A percentile compares a stretch with the other conserved stretches of the same genome.
Conservation (phyloP, 92 coral and sea anemone species). For the Epizoanthus ramosus region DNA sequence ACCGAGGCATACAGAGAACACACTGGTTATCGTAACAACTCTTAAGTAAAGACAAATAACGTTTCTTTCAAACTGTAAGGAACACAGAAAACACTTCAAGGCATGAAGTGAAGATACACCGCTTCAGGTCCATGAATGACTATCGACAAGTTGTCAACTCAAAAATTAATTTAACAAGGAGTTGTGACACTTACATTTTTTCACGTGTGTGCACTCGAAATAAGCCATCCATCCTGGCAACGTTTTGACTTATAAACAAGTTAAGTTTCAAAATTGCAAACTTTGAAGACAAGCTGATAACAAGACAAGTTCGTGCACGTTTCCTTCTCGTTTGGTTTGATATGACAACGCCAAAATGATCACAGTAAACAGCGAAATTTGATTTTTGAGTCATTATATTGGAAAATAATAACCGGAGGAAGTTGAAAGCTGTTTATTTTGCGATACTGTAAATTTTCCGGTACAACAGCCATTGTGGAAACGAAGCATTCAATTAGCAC, state of each 20-base stretch:
- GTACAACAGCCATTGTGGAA: slow-evolving; percentile 28
- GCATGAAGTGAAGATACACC: background rate
- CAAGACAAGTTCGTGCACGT: background rate
- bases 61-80: too few relatives aligned
- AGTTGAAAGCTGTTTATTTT: slow-evolving; percentile 21
- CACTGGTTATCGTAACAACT: too few relatives aligned
- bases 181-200: slow-evolving; percentile 10
- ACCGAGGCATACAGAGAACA: too few relatives aligned
- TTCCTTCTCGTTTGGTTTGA: background rate
- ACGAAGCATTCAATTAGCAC: slow-evolving; percentile 22
- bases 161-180: background rate
- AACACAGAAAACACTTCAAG: too few relatives aligned
- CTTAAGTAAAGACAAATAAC: too few relatives aligned
- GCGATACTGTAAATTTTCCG: slow-evolving; percentile 40
- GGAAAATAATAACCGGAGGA: slow-evolving; percentile 30
- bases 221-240: background rate
- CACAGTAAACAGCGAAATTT: background rate
- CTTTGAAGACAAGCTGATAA: background rate
- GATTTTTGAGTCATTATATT: slow-evolving; percentile 23
- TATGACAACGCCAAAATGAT: background rate
- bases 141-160: background rate
- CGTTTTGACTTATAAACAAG: background rate
- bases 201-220: background rate
- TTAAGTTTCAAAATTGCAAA: background rate
- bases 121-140: too few relatives aligned